Conservation (phyloP, 1,140 invertebrate genomes). For the Cepaea nemoralis region DNA sequence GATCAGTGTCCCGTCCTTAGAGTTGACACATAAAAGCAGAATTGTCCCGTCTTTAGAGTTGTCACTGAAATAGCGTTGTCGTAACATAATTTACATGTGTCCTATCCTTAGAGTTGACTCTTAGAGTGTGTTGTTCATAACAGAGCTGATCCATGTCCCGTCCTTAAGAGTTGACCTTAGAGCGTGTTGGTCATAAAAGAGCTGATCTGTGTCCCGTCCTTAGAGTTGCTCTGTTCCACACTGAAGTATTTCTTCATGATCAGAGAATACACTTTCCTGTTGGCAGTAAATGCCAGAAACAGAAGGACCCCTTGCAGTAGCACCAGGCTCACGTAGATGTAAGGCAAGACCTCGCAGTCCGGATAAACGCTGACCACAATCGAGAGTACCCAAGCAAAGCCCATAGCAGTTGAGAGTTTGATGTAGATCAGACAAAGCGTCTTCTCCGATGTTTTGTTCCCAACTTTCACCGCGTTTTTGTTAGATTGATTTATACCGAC, state of each 20-base stretch:
- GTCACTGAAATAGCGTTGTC: too few species aligned
- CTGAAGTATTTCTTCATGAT: background rate
- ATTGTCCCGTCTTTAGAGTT: too few species aligned
- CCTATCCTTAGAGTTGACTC: too few species aligned
- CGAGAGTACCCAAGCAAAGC: background rate
- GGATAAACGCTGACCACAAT: background rate
- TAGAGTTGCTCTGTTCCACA: background rate
- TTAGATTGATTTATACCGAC: background rate
- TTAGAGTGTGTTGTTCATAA: too few species aligned
- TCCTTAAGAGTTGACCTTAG: too few species aligned
- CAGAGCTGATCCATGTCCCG: too few species aligned
- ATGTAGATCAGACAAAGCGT: slow-evolving; percentile 9
- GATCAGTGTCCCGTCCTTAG: too few species aligned
- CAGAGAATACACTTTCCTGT: background rate
- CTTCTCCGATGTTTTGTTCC: background rate
- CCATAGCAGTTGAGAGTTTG: slow-evolving; percentile 11
- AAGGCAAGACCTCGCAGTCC: background rate
- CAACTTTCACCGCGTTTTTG: background rate
- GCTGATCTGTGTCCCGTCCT: background rate
- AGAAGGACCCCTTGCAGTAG: slow-evolving; percentile 6
- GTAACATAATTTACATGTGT: too few species aligned
- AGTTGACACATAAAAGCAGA: too few species aligned
- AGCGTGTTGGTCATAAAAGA: background rate
- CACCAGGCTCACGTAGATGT: slow-evolving; percentile 1
- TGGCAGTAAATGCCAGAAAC: background rate